Evolutionary conservation across 2,888 invertebrate species (phyloP).

Genomic region (Patella depressa): DNA sequence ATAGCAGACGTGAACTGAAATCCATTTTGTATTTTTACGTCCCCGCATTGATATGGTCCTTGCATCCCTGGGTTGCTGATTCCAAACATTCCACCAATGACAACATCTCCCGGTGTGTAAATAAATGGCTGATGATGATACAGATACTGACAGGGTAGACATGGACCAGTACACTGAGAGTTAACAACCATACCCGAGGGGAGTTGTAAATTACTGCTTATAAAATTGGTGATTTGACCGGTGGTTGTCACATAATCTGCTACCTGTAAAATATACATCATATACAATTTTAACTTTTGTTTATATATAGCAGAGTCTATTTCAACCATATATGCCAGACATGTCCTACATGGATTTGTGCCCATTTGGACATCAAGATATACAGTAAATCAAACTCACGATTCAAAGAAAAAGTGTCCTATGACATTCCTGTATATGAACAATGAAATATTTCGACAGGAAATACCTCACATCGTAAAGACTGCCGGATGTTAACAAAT

Average conservation of each 20-base stretch:
- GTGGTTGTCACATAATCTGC: slow-evolving; percentile 41
- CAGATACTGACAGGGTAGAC: slow-evolving; percentile 57
- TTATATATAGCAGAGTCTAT: background rate
- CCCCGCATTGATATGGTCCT: slow-evolving; percentile 53
- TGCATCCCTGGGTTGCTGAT: slow-evolving; percentile 44
- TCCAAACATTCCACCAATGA: slow-evolving; percentile 56
- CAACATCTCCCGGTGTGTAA: slow-evolving; percentile 48
- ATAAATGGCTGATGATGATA: slow-evolving; percentile 42
- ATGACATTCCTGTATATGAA: no score
- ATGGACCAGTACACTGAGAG: slow-evolving; percentile 42
- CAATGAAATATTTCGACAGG: no score
- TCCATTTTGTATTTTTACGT: slow-evolving; percentile 45
- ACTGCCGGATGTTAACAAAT: no score
- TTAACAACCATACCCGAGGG: slow-evolving; percentile 24
- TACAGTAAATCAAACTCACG: no score
- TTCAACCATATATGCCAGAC: no score
- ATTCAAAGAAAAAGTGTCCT: no score
- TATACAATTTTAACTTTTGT: background rate
- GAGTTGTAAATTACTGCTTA: slow-evolving; percentile 17
- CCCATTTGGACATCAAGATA: no score
- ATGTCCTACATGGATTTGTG: no score
- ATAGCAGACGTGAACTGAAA: slow-evolving; percentile 56
- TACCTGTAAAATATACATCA: slow-evolving; percentile 41
- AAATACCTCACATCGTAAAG: no score
- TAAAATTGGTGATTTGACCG: slow-evolving; percentile 29